Evolutionary conservation across 2,888 invertebrate species (phyloP).

Genomic region (Dorcus hopei): DNA sequence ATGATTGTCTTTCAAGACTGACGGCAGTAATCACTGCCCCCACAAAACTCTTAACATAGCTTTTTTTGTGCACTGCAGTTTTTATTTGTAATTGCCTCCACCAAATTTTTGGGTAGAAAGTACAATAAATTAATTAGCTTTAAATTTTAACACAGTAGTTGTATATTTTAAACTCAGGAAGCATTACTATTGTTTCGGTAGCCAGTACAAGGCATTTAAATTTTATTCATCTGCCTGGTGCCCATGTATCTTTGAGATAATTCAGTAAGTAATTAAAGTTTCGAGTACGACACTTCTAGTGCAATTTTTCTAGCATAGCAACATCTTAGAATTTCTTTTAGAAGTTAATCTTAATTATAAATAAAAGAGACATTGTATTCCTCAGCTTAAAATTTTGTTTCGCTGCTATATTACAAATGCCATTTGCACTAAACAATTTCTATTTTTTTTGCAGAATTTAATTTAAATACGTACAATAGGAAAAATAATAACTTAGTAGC

Average conservation of each 20-base stretch:
- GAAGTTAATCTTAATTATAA: too few species aligned
- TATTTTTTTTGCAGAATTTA: too few species aligned
- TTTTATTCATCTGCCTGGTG: constrained; percentile 4
- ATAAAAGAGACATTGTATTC: too few species aligned
- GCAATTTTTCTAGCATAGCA: too few species aligned
- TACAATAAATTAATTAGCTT: constrained; percentile 44
- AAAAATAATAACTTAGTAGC: too few species aligned
- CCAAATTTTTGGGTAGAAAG: constrained; percentile 37
- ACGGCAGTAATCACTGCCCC: constrained; percentile 25
- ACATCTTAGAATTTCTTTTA: too few species aligned
- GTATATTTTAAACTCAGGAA: constrained; percentile 37
- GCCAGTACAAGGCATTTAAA: constrained; percentile 9
- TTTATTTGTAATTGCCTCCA: constrained; percentile 28
- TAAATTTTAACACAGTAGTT: constrained; percentile 34
- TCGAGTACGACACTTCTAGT: too few species aligned
- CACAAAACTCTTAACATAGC: constrained; percentile 34
- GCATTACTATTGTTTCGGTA: constrained; percentile 16
- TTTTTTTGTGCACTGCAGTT: constrained; percentile 39
- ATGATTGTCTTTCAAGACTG: constrained; percentile 28
- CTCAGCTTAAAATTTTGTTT: too few species aligned
- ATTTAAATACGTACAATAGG: too few species aligned
- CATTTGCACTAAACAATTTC: too few species aligned
- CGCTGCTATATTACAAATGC: too few species aligned
- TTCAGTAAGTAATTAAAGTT: not conserved
- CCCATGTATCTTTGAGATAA: not conserved